Percentiles rank a stretch among this genome's conserved stretches.
phyloP scores from a whole-genome alignment of 2,888 invertebrate genomes.

The Aphodius granarius region DNA sequence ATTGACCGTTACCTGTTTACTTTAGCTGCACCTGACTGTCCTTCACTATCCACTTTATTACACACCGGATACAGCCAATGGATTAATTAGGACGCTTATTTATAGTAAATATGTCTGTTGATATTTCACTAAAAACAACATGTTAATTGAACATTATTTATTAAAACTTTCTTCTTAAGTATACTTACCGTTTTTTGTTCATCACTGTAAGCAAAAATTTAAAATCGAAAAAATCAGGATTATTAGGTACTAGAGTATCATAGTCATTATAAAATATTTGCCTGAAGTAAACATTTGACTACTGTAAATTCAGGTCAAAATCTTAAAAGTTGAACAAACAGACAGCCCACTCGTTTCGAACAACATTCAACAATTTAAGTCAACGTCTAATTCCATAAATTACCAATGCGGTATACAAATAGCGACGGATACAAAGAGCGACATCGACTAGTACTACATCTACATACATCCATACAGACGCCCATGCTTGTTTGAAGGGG shows the following conservation, averaged over 20 bases:
- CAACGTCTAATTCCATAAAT: conserved; percentile 14
- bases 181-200: too few species aligned
- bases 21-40: neutral
- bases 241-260: too few species aligned
- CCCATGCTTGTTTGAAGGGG: conserved; percentile 29
- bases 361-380: neutral
- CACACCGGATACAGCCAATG: neutral
- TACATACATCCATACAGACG: conserved; percentile 18
- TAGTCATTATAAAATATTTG: too few species aligned
- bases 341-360: neutral
- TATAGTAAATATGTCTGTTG: neutral
- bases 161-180: too few species aligned
- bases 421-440: neutral
- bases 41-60: neutral
- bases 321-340: neutral
- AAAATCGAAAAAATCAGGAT: too few species aligned
- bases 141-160: too few species aligned
- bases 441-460: conserved; percentile 7
- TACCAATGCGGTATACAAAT: conserved; percentile 9
- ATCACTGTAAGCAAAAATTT: too few species aligned
- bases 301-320: neutral
- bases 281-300: too few species aligned
- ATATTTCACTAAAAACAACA: neutral
- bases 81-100: neutral
- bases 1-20: neutral